These are phyloP conservation scores for Branchellion lobata DNA, from an alignment of 2,888 invertebrate genomes.

Conservation along the genomic window DNA sequence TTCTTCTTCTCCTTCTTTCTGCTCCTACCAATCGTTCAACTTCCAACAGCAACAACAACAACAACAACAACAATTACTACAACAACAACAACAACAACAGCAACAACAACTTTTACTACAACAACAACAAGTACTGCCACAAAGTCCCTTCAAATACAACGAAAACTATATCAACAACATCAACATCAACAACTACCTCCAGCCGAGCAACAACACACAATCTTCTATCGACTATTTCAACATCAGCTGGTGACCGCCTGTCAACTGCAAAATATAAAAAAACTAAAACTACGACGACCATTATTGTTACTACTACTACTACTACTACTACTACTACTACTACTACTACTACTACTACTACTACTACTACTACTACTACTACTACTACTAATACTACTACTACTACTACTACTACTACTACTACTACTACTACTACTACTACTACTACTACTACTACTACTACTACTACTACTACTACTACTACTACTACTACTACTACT, in stretches of 20 bases:
- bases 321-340: constrained; percentile 29
- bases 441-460: constrained; percentile 26
- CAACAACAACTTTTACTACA: background rate
- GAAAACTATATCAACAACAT: background rate
- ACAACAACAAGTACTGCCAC: background rate
- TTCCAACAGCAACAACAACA: constrained; percentile 12
- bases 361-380: constrained; percentile 29
- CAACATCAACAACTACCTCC: background rate
- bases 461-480: constrained; percentile 19
- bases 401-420: constrained; percentile 26
- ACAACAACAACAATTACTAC: background rate
- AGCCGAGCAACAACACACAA: background rate
- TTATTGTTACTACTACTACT: constrained; percentile 12
- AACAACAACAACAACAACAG: background rate
- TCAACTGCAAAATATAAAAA: background rate
- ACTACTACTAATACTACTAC: constrained; percentile 26
- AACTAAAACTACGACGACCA: background rate
- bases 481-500: constrained; percentile 29
- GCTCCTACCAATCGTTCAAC: constrained; percentile 5
- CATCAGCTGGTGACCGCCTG: constrained; percentile 3
- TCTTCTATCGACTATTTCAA: background rate
- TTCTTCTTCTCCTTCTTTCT: background rate
- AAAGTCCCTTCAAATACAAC: background rate
- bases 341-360: constrained; percentile 26
- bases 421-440: constrained; percentile 29